Percentiles rank a stretch among this genome's conserved stretches.
Evolutionary conservation across 2,888 invertebrate genomes (phyloP).

Genomic region (Pyrgus malvae): DNA sequence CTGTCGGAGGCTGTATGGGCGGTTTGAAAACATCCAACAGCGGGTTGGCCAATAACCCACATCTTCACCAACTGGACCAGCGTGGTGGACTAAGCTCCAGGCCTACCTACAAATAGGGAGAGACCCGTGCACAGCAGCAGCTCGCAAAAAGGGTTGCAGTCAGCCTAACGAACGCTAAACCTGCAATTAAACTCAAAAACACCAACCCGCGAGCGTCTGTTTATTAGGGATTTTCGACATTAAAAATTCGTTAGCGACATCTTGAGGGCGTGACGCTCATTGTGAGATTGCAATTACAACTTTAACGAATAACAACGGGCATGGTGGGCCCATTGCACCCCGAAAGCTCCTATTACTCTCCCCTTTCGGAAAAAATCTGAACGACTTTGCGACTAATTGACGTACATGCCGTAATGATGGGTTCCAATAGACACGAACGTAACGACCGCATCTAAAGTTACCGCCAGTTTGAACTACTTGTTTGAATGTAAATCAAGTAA

Average conservation of each 20-base stretch:
- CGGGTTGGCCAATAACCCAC: no score
- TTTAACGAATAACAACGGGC: slow-evolving; percentile 55
- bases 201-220: slow-evolving; percentile 47
- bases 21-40: no score
- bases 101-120: no score
- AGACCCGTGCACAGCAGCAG: no score
- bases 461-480: slow-evolving; percentile 4
- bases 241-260: slow-evolving; percentile 65
- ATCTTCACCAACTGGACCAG: no score
- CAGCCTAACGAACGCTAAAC: no score
- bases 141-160: no score
- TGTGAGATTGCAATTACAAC: slow-evolving; percentile 71
- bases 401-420: slow-evolving; percentile 55
- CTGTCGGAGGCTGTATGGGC: no score
- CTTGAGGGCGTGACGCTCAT: slow-evolving; percentile 63
- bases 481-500: slow-evolving; percentile 4
- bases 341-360: slow-evolving; percentile 56
- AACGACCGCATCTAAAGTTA: slow-evolving; percentile 18
- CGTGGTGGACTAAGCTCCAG: no score
- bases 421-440: slow-evolving; percentile 33
- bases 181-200: slow-evolving; percentile 70
- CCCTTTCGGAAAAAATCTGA: slow-evolving; percentile 57
- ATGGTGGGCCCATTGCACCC: slow-evolving; percentile 45
- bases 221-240: slow-evolving; percentile 42
- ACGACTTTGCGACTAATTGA: slow-evolving; percentile 59